Conservation (phyloP, 2,888 invertebrate genomes). For the Chymomyza amoena region DNA sequence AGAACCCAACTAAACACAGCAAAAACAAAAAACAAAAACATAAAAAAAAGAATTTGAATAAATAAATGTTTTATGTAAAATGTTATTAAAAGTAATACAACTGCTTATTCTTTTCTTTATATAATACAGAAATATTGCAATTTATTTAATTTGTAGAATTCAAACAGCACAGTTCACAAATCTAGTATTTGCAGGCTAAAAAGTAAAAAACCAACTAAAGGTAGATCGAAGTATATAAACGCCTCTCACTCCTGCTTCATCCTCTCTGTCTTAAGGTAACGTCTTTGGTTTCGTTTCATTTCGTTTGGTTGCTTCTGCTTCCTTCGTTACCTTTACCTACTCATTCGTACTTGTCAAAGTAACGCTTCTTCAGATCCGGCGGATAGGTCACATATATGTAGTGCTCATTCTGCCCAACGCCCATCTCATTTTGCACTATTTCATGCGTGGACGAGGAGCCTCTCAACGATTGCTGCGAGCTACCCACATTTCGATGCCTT, state of each 20-base stretch:
- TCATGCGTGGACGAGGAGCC: conserved; percentile 77
- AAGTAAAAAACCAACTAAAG: conserved; percentile 58
- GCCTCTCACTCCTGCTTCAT: neutral
- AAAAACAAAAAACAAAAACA: conserved; percentile 36
- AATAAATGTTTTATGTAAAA: conserved; percentile 71
- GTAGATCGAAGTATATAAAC: neutral
- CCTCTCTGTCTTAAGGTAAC: conserved; percentile 3
- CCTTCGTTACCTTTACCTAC: neutral
- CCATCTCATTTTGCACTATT: conserved; percentile 79
- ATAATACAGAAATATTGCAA: conserved; percentile 65
- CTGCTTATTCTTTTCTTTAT: conserved; percentile 5
- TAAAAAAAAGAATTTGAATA: conserved; percentile 47
- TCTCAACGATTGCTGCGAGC: conserved; percentile 75
- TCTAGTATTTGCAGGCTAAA: conserved; percentile 70
- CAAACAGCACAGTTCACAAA: conserved; percentile 71
- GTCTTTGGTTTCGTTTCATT: conserved; percentile 44
- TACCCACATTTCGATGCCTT: conserved; percentile 72
- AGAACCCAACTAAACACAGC: conserved; percentile 26
- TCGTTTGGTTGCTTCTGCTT: conserved; percentile 17
- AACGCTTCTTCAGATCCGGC: conserved; percentile 89
- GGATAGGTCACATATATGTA: conserved; percentile 94
- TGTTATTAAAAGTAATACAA: conserved; percentile 47
- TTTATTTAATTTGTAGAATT: conserved; percentile 63
- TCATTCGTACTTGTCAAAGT: conserved; percentile 82
- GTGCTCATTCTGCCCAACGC: conserved; percentile 84